Conservation (phyloP, 2,888 invertebrate genomes). For the Griposia aprilina region DNA sequence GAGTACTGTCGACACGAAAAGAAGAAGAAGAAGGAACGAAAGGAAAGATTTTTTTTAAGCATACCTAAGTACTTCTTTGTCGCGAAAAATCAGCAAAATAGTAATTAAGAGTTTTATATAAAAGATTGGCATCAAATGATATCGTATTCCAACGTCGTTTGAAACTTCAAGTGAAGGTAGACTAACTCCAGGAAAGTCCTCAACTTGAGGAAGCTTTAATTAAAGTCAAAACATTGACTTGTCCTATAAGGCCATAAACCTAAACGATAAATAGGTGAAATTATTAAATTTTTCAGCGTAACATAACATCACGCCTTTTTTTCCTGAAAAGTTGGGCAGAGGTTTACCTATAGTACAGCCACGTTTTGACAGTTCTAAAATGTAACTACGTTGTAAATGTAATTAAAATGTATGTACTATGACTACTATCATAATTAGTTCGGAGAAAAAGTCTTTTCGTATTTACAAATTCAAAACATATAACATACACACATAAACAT, state of each 20-base stretch:
- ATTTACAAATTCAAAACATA: too few relatives aligned
- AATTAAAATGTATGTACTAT: too few relatives aligned
- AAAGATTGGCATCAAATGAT: conserved; percentile 44
- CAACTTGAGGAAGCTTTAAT: conserved; percentile 75
- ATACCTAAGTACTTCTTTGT: neutral
- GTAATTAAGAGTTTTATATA: conserved; percentile 20
- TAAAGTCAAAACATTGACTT: conserved; percentile 72
- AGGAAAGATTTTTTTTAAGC: too few relatives aligned
- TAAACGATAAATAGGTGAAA: conserved; percentile 18
- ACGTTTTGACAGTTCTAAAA: neutral
- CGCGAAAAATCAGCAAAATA: neutral
- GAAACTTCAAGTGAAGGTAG: conserved; percentile 65
- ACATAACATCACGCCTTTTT: neutral
- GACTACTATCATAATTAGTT: too few relatives aligned
- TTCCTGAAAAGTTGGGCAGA: neutral
- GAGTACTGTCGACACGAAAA: too few relatives aligned
- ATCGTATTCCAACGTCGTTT: conserved; percentile 62
- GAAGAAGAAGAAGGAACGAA: too few relatives aligned
- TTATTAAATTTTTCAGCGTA: neutral
- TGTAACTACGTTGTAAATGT: neutral
- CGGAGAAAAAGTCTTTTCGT: too few relatives aligned
- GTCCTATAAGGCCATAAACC: conserved; percentile 59
- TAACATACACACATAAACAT: too few relatives aligned
- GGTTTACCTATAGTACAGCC: too few relatives aligned
- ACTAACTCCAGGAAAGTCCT: conserved; percentile 68